A percentile compares a stretch with the other conserved stretches of the same genome.
These are phyloP conservation scores for Synanthedon myopaeformis DNA, from an alignment of 2,888 invertebrate species.

Conservation along the genomic window DNA sequence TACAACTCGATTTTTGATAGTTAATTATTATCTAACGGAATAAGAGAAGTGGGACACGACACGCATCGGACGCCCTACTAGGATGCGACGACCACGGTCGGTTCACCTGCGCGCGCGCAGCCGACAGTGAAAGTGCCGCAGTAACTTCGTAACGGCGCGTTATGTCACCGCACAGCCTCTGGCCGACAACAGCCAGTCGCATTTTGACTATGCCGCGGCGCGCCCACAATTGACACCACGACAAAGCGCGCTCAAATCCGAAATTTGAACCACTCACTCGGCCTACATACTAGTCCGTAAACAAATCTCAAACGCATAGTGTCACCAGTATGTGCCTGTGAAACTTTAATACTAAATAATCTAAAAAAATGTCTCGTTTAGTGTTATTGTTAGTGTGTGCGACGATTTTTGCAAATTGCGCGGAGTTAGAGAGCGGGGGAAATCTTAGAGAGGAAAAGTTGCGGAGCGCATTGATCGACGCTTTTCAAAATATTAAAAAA, in stretches of 20 bases:
- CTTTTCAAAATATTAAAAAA: constrained; percentile 60
- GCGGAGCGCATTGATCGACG: constrained; percentile 54
- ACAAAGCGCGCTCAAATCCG: constrained; percentile 6
- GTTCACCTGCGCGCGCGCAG: constrained; percentile 17
- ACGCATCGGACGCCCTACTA: constrained; percentile 22
- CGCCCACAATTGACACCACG: constrained; percentile 32
- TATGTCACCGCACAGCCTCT: constrained; percentile 46
- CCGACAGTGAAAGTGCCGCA: constrained; percentile 55
- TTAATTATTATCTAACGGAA: constrained; percentile 1
- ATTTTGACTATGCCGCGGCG: constrained; percentile 50
- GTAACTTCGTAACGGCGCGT: constrained; percentile 46
- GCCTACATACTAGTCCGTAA: not conserved
- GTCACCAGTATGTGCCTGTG: constrained; percentile 36
- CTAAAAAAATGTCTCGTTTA: constrained; percentile 20
- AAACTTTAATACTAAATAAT: constrained; percentile 15
- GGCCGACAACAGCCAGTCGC: constrained; percentile 30
- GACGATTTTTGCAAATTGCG: constrained; percentile 30
- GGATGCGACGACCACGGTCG: constrained; percentile 12
- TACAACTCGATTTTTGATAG: not conserved
- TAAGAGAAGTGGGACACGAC: constrained; percentile 16
- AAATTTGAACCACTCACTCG: constrained; percentile 10
- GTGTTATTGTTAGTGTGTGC: constrained; percentile 43
- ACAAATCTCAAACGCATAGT: constrained; percentile 6
- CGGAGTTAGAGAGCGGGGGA: constrained; percentile 37
- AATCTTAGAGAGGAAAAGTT: constrained; percentile 45